Conservation (phyloP, 1,140 invertebrate genomes). For the Papilio machaon region DNA sequence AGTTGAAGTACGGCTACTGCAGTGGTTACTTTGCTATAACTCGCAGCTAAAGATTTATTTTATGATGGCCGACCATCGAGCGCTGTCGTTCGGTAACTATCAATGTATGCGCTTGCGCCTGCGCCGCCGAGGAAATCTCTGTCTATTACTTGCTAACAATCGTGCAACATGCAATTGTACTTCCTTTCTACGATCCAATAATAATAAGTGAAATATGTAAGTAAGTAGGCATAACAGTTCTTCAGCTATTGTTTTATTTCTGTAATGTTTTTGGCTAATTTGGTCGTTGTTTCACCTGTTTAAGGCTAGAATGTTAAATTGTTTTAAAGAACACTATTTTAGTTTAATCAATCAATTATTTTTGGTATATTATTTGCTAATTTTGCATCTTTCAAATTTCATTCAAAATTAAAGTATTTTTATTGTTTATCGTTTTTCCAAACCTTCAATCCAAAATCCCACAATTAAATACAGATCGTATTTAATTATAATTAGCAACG, state of each 20-base stretch:
- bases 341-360: too few relatives aligned
- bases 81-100: slow-evolving; percentile 12
- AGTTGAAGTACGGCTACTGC: slow-evolving; percentile 9
- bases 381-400: too few relatives aligned
- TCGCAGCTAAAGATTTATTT: slow-evolving; percentile 44
- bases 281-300: too few relatives aligned
- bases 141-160: slow-evolving; percentile 2
- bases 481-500: background rate
- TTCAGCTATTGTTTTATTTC: too few relatives aligned
- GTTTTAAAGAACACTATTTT: too few relatives aligned
- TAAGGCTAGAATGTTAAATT: too few relatives aligned
- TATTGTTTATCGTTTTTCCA: background rate
- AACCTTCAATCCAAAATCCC: background rate
- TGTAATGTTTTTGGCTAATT: too few relatives aligned
- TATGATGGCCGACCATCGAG: slow-evolving; percentile 7
- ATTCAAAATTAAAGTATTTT: too few relatives aligned
- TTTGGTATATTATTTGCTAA: too few relatives aligned
- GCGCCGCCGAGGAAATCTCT: background rate
- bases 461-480: background rate
- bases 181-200: background rate
- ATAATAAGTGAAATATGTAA: background rate
- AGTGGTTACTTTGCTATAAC: background rate
- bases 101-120: slow-evolving; percentile 2
- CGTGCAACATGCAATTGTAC: slow-evolving; percentile 20
- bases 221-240: background rate